These are phyloP conservation scores for Platerodrilus igneus DNA, from an alignment of 2,888 invertebrate genomes.

Conservation along the genomic window DNA sequence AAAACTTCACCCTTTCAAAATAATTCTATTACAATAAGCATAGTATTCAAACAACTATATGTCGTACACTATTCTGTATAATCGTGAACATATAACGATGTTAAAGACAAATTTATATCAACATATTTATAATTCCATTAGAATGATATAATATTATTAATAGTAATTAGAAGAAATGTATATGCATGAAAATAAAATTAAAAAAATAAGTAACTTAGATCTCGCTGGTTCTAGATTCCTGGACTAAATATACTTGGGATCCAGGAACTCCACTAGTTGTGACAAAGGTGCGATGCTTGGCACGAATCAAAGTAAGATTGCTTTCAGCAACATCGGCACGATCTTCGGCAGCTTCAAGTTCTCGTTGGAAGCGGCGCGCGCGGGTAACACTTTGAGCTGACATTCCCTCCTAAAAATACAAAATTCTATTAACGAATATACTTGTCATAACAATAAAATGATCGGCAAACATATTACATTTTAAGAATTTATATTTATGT, in stretches of 20 bases:
- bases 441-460: too few relatives aligned
- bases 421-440: too few relatives aligned
- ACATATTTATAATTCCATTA: constrained; percentile 34
- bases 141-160: constrained; percentile 34
- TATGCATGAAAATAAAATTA: constrained; percentile 42
- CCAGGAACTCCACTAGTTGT: constrained; percentile 90
- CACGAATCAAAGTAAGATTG: constrained; percentile 90
- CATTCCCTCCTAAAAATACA: constrained; percentile 70
- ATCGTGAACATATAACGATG: constrained; percentile 12
- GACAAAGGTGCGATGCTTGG: constrained; percentile 97
- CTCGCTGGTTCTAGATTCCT: constrained; percentile 63
- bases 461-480: too few relatives aligned
- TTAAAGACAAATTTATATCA: constrained; percentile 34
- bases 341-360: constrained; percentile 95
- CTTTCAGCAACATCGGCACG: constrained; percentile 93
- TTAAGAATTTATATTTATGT: too few relatives aligned
- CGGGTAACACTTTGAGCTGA: constrained; percentile 90
- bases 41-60: constrained; percentile 25
- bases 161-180: constrained; percentile 33
- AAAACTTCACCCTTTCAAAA: too few relatives aligned
- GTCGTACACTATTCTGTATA: constrained; percentile 17
- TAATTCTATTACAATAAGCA: too few relatives aligned
- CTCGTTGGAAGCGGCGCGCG: constrained; percentile 97
- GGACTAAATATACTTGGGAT: constrained; percentile 85
- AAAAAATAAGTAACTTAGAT: constrained; percentile 39